phyloP scores from a whole-genome alignment of 2,888 invertebrate genomes.

The Coecobrya sp. region DNA sequence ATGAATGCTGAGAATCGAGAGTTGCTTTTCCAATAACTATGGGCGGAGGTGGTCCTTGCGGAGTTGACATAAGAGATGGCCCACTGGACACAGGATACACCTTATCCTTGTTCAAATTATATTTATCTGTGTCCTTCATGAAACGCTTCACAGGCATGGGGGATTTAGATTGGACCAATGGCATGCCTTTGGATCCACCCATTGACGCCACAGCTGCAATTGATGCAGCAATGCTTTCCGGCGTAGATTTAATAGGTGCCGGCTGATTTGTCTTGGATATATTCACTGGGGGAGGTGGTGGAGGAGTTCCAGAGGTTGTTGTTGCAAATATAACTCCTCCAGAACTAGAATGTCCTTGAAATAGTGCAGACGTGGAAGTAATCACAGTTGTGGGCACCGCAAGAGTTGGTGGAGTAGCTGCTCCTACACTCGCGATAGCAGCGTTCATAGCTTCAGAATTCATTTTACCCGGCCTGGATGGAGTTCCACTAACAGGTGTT shows the following conservation, averaged over 20 bases:
- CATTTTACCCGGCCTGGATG: conserved; percentile 73
- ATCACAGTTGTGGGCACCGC: conserved; percentile 71
- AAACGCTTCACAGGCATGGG: conserved; percentile 68
- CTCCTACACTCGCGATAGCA: conserved; percentile 71
- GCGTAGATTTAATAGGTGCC: conserved; percentile 41
- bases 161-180: not conserved
- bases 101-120: conserved; percentile 28
- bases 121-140: conserved; percentile 66
- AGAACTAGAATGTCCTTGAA: not conserved
- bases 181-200: conserved; percentile 13
- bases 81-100: not conserved
- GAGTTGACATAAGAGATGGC: not conserved
- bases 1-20: not conserved
- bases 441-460: conserved; percentile 78
- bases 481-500: not conserved
- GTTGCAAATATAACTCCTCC: conserved; percentile 53
- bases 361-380: conserved; percentile 59
- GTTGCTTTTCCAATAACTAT: not conserved
- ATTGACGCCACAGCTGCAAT: conserved; percentile 73
- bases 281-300: conserved; percentile 4
- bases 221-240: conserved; percentile 74
- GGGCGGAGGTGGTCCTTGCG: conserved; percentile 29
- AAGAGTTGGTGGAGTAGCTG: conserved; percentile 25
- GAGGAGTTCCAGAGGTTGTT: not conserved
- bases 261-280: conserved; percentile 7